Evolutionary conservation across 2,888 invertebrate genomes (phyloP).

Genomic region (Branchellion lobata): DNA sequence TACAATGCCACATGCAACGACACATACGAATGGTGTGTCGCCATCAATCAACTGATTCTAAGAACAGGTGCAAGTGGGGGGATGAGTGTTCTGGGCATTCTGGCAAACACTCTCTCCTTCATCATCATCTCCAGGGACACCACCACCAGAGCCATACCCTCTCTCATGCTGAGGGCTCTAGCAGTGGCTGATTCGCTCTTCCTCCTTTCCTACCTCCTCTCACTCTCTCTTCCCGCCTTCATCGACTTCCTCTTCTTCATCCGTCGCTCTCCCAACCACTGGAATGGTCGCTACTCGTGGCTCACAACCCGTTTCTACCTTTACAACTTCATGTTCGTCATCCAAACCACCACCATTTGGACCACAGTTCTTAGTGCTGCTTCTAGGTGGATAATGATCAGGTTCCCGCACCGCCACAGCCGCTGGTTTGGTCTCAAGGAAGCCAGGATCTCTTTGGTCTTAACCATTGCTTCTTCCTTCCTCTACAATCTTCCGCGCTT

Average conservation of each 20-base stretch:
- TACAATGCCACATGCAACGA: background rate
- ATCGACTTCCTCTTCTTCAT: constrained; percentile 17
- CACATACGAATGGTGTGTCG: background rate
- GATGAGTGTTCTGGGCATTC: constrained; percentile 24
- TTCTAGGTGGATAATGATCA: constrained; percentile 46
- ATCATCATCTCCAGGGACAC: constrained; percentile 36
- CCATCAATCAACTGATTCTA: background rate
- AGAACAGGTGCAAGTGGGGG: constrained; percentile 8
- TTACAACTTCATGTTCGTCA: constrained; percentile 45
- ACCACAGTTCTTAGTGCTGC: constrained; percentile 48
- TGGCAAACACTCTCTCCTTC: constrained; percentile 37
- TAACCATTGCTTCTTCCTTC: constrained; percentile 42
- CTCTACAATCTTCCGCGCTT: constrained; percentile 50
- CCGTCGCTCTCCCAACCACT: background rate
- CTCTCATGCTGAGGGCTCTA: constrained; percentile 35
- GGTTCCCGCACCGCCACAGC: constrained; percentile 43
- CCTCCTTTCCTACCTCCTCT: constrained; percentile 20
- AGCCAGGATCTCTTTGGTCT: constrained; percentile 36
- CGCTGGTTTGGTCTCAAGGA: constrained; percentile 36
- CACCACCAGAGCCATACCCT: constrained; percentile 33
- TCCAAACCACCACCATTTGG: constrained; percentile 48
- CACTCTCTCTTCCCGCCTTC: constrained; percentile 26
- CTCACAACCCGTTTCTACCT: constrained; percentile 35
- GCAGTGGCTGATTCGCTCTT: constrained; percentile 20
- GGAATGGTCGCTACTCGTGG: constrained; percentile 17